Evolutionary conservation across 2,888 invertebrate genomes (phyloP), one percentile per base, ranked within the genome.

Genomic region (Hipparchia semele): DNA sequence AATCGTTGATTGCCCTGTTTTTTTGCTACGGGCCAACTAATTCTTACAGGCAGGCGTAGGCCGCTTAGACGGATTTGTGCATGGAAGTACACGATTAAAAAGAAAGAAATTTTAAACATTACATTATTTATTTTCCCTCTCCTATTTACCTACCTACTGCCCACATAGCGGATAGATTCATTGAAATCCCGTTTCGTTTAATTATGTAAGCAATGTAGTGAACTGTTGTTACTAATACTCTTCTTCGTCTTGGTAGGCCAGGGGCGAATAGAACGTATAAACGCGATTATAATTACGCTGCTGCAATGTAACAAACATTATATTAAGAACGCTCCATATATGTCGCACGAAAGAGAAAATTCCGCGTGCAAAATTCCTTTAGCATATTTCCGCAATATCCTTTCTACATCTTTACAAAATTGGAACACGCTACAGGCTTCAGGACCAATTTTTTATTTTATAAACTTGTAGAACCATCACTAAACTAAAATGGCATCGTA

Each of bases 1-100:
- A 68, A 68, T 51, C 54, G 66, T 46, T 67, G 68, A 56, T 68
- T 6, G 23, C 59, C 46, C 23, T 67, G 45, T 72, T 68, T 71
- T 46, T 62, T 54, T 39, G 39, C 3, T 72, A 60, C 72, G 49
- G 33, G 13, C 33, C 53, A 67, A 33, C 46, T 62, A 62, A 62
- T 68, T 60, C 56, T 39, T 49, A 62, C 53, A 1, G 61, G 56
- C 6, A 68, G 39, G 68, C 72, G 72, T 72, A 49, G 72, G 71
- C 67, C 61, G 71, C 54, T 56, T 46, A 71, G 53, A 51, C 71
- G 66, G 66, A 71, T 62, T 68, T 56, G 53, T 56, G 49, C n/a
- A n/a, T 72, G 46, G 53, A 54, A 58, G 54, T 68, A 56, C 49
- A 49, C 62, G 56, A 67, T 71, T 71, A 61, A 71, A 70, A 46